Percentiles rank a stretch among this genome's conserved stretches.
These are phyloP conservation scores for Pluvialis apricaria DNA, from an alignment of 2,113 vertebrate species.

Conservation along the genomic window DNA sequence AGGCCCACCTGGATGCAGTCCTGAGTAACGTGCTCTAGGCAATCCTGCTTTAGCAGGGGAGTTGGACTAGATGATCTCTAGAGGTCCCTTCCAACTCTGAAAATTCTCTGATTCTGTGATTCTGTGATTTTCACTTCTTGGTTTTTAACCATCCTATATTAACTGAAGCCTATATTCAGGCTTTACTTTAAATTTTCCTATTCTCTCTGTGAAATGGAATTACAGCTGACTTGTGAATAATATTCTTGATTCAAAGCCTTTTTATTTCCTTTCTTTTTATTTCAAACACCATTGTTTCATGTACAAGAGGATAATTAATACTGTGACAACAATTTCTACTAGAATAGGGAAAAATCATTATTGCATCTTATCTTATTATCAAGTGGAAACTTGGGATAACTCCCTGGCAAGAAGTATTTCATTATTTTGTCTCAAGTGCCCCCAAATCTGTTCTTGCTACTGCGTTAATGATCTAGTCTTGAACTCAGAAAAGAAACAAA, in stretches of 20 bases:
- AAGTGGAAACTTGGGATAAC: background rate
- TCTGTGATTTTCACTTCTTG: background rate
- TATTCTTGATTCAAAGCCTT: background rate
- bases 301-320: constrained; percentile 19
- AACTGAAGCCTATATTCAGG: background rate
- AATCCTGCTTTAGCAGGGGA: too few species aligned
- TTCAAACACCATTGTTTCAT: background rate
- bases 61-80: too few species aligned
- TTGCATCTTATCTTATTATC: background rate
- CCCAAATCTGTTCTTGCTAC: background rate
- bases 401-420: background rate
- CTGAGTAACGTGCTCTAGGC: too few species aligned
- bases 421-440: background rate
- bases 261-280: background rate
- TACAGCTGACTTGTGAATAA: background rate
- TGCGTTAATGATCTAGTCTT: background rate
- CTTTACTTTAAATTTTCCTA: background rate
- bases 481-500: background rate
- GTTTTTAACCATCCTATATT: background rate
- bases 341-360: background rate
- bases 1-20: too few species aligned
- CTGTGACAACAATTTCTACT: background rate
- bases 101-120: too few species aligned
- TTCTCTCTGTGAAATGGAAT: background rate
- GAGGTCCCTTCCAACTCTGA: too few species aligned